These are phyloP conservation scores for Neopipo cinnamomea DNA, from an alignment of 2,113 vertebrate genomes.

Conservation along the genomic window DNA sequence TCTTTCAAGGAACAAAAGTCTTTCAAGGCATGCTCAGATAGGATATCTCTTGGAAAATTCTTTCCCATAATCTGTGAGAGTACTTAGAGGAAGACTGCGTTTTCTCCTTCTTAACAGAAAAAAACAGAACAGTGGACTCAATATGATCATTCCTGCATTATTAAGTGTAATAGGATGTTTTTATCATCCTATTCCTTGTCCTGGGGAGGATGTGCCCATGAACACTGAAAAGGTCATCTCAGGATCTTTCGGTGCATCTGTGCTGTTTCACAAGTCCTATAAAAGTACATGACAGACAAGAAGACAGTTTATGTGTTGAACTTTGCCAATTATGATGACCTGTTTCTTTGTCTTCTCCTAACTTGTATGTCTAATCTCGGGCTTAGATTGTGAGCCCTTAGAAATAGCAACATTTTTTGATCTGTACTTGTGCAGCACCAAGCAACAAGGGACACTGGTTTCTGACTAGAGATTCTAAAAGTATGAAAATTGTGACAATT, in stretches of 20 bases:
- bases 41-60: background rate
- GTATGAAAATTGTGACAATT: background rate
- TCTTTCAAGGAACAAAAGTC: background rate
- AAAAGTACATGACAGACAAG: background rate
- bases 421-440: background rate
- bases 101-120: background rate
- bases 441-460: background rate
- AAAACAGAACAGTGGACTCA: background rate
- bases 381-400: background rate
- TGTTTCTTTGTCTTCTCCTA: background rate
- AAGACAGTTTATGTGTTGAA: background rate
- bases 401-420: background rate
- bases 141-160: background rate
- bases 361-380: background rate
- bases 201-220: background rate
- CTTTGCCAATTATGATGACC: background rate
- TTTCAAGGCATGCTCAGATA: background rate
- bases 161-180: background rate
- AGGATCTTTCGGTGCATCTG: background rate
- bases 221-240: background rate
- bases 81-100: background rate
- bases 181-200: background rate
- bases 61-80: background rate
- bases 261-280: background rate
- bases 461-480: background rate